Base-by-base conservation (phyloP, 2,113 vertebrate species). In the Phycodurus eques region DNA sequence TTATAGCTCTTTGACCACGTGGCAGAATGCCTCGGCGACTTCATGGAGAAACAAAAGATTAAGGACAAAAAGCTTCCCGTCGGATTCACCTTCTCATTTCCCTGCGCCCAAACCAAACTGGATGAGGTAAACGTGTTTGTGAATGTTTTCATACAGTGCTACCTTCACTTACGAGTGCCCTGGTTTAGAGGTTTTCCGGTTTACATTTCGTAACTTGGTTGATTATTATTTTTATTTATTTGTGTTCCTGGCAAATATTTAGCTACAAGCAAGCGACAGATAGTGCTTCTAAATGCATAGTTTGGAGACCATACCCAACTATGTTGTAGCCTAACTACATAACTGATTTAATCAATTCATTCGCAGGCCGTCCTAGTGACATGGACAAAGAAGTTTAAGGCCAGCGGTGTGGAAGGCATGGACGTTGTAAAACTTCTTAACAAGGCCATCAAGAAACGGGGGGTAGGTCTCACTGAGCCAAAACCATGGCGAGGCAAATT, bases 1-100 rank as follows among this genome's bases (percentile, higher is more conserved):
- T 67, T 77, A 6, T 65, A 99, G 98, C 94, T 99, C 77, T 99
- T 99, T 46, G 96, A 95, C 84, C 96, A 99, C 0, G 96, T 99
- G 3, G 95, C 98, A 5, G 97, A 99, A 44, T 99, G 96, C 83
- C 92, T 99, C 60, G 95, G 96, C 47, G 96, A 99, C 89, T 99
- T 99, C 76, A 97, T 99, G 94, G 96, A 98, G 80, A 99, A 98
- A 80, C 96, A 94, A 56, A 94, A 96, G 51, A 98, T 99, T 86
- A 98, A 99, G 80, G 95, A 97, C 87, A 99, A 99, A 86, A 99
- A 96, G 49, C 87, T 99, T 60, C 98, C 98, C 0, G 95, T 99
- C 0, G 98, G 97, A 56, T 96, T 99, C 85, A 99, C 98, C 0
- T 99, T 99, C 90, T 99, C 98, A 44, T 99, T 99, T 86, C 98